Conservation (phyloP, 1,140 invertebrate species). For the Drosophila orosa region DNA sequence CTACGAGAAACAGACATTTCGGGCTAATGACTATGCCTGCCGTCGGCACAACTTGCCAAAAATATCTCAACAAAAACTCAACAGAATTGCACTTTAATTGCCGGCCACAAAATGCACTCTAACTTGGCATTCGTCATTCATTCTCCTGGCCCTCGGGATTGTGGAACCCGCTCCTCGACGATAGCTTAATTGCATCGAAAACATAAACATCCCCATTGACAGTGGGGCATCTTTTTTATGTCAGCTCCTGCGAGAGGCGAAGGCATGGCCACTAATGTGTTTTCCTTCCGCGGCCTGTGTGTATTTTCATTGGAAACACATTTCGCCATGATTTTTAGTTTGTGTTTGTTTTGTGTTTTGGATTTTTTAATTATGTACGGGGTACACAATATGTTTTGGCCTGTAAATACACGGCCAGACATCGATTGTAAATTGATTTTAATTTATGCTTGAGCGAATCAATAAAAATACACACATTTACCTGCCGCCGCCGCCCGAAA, state of each 20-base stretch:
- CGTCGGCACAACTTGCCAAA: slow-evolving; percentile 21
- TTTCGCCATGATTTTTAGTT: slow-evolving; percentile 34
- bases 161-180: background rate
- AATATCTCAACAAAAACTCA: slow-evolving; percentile 30
- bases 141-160: background rate
- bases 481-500: slow-evolving; percentile 4
- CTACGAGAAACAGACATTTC: slow-evolving; percentile 42
- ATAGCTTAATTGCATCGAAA: slow-evolving; percentile 58
- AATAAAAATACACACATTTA: slow-evolving; percentile 31
- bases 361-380: slow-evolving; percentile 67
- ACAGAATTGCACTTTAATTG: slow-evolving; percentile 45
- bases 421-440: slow-evolving; percentile 65
- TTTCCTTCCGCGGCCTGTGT: slow-evolving; percentile 34
- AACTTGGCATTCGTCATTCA: slow-evolving; percentile 1
- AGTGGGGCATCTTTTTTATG: slow-evolving; percentile 40
- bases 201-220: slow-evolving; percentile 37
- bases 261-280: slow-evolving; percentile 43
- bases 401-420: slow-evolving; percentile 72
- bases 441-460: slow-evolving; percentile 58
- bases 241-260: slow-evolving; percentile 18
- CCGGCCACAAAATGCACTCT: slow-evolving; percentile 26
- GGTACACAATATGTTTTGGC: slow-evolving; percentile 39
- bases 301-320: slow-evolving; percentile 42
- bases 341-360: slow-evolving; percentile 69
- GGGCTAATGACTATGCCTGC: slow-evolving; percentile 21